Evolutionary conservation across 2,797 vertebrate species (phyloP), one percentile per base, ranked within the genome.

Genomic region (Australoheros facetus): DNA sequence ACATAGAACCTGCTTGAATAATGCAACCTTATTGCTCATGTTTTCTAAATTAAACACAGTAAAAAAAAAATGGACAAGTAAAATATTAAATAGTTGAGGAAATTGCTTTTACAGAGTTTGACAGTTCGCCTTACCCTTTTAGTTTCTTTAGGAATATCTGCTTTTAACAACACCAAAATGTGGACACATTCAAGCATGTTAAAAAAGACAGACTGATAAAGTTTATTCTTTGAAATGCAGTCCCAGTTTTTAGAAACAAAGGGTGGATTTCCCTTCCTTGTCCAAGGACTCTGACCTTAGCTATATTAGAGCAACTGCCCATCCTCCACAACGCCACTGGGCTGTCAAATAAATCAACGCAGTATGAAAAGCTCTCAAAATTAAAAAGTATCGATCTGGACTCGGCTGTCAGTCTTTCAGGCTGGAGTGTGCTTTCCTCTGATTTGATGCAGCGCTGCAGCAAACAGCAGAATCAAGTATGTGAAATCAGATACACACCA

Each of bases 311-410:
- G 55, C 53, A 54, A 78, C 57, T 51, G 34, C 21, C 72, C 1
- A 6, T 74, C 57, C 55, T 54, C 56, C 69, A 73, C 56, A 66
- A 66, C 72, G 82, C 81, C 58, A 16, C 83, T 28, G 32, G 86
- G 79, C 86, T 82, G 82, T 89, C 85, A 87, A 84, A 88, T 84
- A 71, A 77, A 62, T 39, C 78, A 8, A 42, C 7, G 1, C 81
- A 62, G 86, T 81, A 71, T 85, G 79, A 91, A 85, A 92, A 85
- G 85, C 77, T 88, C 82, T 87, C 76, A 83, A 77, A 70, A 84
- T 83, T 75, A 34, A 37, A 71, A 79, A 77, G 79, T 87, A 87
- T 89, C 8, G 59, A 91, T 92, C 82, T 83, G 73, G 69, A 82
- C 85, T 87, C 81, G 64, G 71, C 73, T 88, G 88, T 83, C 90